Conservation (phyloP, 1,140 invertebrate species). For the Melitaea cinxia region DNA sequence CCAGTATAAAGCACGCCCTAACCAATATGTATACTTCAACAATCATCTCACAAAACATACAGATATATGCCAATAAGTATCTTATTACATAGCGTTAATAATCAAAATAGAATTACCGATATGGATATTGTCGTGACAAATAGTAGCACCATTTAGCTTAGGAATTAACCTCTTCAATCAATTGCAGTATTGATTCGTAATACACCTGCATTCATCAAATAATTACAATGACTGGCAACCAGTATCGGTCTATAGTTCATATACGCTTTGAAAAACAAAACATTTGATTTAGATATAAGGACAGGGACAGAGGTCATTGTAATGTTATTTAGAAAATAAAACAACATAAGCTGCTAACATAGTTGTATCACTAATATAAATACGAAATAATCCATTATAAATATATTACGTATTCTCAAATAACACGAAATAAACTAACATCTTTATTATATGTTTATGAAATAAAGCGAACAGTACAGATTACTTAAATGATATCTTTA, state of each 20-base stretch:
- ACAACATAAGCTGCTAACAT: background rate
- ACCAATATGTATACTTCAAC: conserved; percentile 49
- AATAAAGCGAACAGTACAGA: background rate
- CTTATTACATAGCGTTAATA: conserved; percentile 11
- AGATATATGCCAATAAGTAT: conserved; percentile 10
- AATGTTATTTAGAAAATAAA: conserved; percentile 2
- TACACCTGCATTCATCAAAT: conserved; percentile 54
- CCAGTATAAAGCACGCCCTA: conserved; percentile 57
- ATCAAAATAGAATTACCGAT: background rate
- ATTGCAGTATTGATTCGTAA: conserved; percentile 57
- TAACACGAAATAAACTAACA: background rate
- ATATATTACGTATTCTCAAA: background rate
- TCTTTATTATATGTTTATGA: background rate
- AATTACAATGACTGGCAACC: conserved; percentile 56
- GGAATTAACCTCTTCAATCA: conserved; percentile 72
- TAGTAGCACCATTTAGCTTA: conserved; percentile 56
- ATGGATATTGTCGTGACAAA: conserved; percentile 13
- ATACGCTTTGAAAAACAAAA: conserved; percentile 15
- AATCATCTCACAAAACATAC: conserved; percentile 13
- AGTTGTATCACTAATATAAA: background rate
- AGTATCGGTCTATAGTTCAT: conserved; percentile 61
- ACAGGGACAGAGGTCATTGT: background rate
- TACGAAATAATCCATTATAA: background rate
- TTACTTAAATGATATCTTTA: background rate
- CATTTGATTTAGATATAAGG: conserved; percentile 6